Percentiles rank a stretch among this genome's conserved stretches.
These are phyloP conservation scores for Phataginus tricuspis DNA, from an alignment of 2,797 vertebrate genomes.

Conservation along the genomic window DNA sequence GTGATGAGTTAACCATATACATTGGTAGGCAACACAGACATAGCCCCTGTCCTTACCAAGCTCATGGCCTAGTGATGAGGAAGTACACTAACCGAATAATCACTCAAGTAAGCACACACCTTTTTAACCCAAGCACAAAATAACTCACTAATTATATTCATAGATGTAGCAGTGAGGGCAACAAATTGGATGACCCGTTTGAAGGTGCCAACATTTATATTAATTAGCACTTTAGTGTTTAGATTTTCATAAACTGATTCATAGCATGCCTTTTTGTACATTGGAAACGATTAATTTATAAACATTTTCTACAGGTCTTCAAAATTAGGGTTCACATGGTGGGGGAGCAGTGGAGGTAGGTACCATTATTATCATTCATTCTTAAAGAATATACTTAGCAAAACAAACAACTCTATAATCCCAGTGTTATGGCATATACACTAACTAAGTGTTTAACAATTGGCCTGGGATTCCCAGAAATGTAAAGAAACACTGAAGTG, in stretches of 20 bases:
- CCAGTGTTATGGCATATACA: background rate
- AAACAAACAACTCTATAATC: background rate
- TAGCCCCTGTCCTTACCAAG: background rate
- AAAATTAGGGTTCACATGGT: slow-evolving; percentile 10
- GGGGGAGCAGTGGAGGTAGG: background rate
- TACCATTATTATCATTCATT: background rate
- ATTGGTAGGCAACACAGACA: background rate
- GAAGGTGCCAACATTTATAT: background rate
- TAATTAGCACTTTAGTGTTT: slow-evolving; percentile 13
- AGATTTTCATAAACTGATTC: slow-evolving; percentile 26
- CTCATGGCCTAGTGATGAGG: background rate
- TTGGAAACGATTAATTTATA: slow-evolving; percentile 46
- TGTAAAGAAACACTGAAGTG: slow-evolving; percentile 39
- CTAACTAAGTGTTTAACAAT: background rate
- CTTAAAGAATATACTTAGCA: background rate
- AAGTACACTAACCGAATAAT: background rate
- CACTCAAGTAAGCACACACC: background rate
- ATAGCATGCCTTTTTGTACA: background rate
- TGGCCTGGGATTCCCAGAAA: background rate
- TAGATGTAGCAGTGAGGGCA: background rate
- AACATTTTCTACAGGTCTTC: background rate
- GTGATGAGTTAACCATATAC: background rate
- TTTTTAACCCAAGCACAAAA: background rate
- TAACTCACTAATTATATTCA: slow-evolving; percentile 14
- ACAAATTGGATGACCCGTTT: background rate